Percentiles rank a stretch among this genome's conserved stretches.
phyloP scores from a whole-genome alignment of 2,888 invertebrate genomes.

The Atherix ibis region DNA sequence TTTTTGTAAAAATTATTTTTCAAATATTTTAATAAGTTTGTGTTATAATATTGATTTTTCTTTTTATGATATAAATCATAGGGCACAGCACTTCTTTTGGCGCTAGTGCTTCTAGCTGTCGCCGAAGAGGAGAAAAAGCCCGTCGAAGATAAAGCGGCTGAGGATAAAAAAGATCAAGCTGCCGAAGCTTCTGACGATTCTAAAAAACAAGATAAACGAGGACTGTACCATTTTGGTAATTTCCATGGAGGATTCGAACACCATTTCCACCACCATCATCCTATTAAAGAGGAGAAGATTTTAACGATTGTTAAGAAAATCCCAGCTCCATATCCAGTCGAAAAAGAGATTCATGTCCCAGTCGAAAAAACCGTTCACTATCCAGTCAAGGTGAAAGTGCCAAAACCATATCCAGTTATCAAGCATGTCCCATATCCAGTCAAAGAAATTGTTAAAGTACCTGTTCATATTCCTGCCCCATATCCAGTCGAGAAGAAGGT shows the following conservation, averaged over 20 bases:
- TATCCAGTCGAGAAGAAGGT: constrained; percentile 66
- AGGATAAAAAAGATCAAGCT: constrained; percentile 31
- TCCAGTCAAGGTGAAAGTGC: constrained; percentile 47
- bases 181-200: constrained; percentile 30
- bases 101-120: constrained; percentile 43
- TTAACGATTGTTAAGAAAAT: constrained; percentile 60
- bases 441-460: constrained; percentile 64
- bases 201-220: constrained; percentile 62
- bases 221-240: constrained; percentile 41
- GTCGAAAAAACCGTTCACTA: constrained; percentile 46
- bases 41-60: too few species aligned
- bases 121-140: constrained; percentile 43
- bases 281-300: too few species aligned
- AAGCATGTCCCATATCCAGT: constrained; percentile 55
- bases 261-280: constrained; percentile 37
- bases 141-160: constrained; percentile 34
- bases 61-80: too few species aligned
- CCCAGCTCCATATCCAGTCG: constrained; percentile 53
- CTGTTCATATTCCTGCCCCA: constrained; percentile 59
- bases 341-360: constrained; percentile 46
- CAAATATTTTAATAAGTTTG: too few species aligned
- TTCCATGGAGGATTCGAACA: constrained; percentile 25
- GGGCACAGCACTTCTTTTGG: constrained; percentile 33
- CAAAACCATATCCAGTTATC: constrained; percentile 55
- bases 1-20: neutral